These are phyloP conservation scores for Heliconius cydno DNA, from an alignment of 2,888 invertebrate species.

Conservation along the genomic window DNA sequence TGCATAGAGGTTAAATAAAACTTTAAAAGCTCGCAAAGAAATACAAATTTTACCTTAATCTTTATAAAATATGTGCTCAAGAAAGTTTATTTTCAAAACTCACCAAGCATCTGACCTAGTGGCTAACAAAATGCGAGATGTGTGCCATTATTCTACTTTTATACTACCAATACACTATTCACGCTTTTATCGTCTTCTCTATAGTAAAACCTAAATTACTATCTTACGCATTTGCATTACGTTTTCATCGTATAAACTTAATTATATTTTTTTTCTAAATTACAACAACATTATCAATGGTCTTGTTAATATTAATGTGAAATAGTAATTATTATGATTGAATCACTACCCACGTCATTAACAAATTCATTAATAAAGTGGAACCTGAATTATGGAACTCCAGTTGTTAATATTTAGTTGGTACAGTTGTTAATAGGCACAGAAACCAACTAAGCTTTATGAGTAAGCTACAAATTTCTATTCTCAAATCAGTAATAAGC, in stretches of 20 bases:
- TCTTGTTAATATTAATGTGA: not conserved
- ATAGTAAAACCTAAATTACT: not conserved
- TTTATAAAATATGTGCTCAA: not conserved
- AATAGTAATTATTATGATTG: conserved; percentile 15
- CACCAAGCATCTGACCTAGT: conserved; percentile 6
- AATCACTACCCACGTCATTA: conserved; percentile 22
- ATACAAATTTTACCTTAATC: not conserved
- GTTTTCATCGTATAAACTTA: not conserved
- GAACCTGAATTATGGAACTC: conserved; percentile 8
- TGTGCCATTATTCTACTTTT: conserved; percentile 60
- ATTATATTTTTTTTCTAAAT: not conserved
- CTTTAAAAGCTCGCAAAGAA: not conserved
- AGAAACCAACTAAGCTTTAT: conserved; percentile 27
- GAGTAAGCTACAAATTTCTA: not conserved
- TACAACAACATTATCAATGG: not conserved
- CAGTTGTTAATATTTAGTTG: not conserved
- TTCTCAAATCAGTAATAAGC: no score
- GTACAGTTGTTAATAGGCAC: not conserved
- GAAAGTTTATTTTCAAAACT: conserved; percentile 4
- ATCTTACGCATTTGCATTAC: not conserved
- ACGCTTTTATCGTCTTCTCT: conserved; percentile 41
- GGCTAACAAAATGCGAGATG: conserved; percentile 51
- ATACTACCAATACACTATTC: conserved; percentile 67
- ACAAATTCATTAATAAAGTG: conserved; percentile 1
- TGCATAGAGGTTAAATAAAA: not conserved